Percentiles rank a stretch among this genome's conserved stretches.
Evolutionary conservation across 2,888 invertebrate genomes (phyloP).

Genomic region (Mantis religiosa): DNA sequence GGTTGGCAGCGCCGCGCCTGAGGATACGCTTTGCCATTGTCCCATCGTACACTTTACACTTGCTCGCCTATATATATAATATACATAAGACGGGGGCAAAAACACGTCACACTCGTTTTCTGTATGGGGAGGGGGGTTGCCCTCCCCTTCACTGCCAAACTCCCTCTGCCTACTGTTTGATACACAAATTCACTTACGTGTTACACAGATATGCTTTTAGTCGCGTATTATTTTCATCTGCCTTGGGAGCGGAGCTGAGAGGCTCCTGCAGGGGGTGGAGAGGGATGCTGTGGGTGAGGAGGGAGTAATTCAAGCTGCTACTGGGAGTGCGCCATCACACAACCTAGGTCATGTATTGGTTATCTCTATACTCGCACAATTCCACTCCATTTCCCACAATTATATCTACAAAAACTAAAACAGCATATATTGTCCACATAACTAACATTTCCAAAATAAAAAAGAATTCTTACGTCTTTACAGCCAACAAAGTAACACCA

Average conservation of each 20-base stretch:
- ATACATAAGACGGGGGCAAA: not conserved
- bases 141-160: constrained; percentile 6
- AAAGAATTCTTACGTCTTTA: no score
- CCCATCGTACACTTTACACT: not conserved
- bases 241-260: constrained; percentile 31
- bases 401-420: no score
- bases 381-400: no score
- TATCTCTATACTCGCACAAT: no score
- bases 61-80: not conserved
- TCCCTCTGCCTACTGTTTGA: constrained; percentile 24
- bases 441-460: no score
- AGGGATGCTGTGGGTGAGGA: constrained; percentile 25
- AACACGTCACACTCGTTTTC: not conserved
- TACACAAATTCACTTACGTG: constrained; percentile 38
- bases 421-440: no score
- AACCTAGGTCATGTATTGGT: no score
- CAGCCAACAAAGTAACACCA: no score
- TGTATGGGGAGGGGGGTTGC: not conserved
- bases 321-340: not conserved
- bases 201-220: constrained; percentile 41
- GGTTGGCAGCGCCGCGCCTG: not conserved
- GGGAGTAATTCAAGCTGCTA: constrained; percentile 19
- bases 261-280: not conserved
- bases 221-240: constrained; percentile 39
- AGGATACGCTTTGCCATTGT: not conserved